These are phyloP conservation scores for Melanotaenia maccullochi DNA, from an alignment of 2,797 vertebrate genomes.

Conservation along the genomic window DNA sequence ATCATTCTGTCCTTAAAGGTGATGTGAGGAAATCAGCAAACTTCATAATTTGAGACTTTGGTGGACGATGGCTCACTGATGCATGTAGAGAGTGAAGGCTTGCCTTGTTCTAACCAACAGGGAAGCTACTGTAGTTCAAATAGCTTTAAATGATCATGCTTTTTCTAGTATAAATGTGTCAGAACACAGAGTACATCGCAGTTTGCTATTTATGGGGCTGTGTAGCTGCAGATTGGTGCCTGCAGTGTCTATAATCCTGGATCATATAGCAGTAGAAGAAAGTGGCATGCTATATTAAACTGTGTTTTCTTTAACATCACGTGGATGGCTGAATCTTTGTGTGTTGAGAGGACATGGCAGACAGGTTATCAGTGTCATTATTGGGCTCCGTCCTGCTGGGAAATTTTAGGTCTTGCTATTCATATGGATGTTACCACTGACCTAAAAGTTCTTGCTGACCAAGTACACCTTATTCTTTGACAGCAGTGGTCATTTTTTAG, in stretches of 20 bases:
- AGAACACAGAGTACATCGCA: background rate
- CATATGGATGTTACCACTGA: background rate
- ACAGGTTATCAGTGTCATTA: background rate
- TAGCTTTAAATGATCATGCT: background rate
- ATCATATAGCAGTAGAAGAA: background rate
- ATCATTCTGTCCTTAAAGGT: background rate
- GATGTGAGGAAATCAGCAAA: background rate
- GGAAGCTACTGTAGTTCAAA: background rate
- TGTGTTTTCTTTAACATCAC: background rate
- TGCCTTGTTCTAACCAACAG: background rate
- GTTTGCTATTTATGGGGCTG: background rate
- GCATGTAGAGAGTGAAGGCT: background rate
- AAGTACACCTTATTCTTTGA: too few species aligned
- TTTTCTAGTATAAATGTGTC: background rate
- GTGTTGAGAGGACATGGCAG: background rate
- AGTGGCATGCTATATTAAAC: background rate
- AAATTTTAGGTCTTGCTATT: background rate
- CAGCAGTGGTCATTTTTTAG: too few species aligned
- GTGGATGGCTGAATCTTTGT: background rate
- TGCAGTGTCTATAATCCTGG: background rate
- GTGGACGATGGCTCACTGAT: background rate
- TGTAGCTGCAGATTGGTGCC: background rate
- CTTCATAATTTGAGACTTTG: background rate
- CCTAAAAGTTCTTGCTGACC: background rate
- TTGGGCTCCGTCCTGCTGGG: background rate